Percentiles rank a stretch among this genome's conserved stretches.
phyloP scores from a whole-genome alignment of 1,140 invertebrate genomes.

The Protaetia brevitarsis region DNA sequence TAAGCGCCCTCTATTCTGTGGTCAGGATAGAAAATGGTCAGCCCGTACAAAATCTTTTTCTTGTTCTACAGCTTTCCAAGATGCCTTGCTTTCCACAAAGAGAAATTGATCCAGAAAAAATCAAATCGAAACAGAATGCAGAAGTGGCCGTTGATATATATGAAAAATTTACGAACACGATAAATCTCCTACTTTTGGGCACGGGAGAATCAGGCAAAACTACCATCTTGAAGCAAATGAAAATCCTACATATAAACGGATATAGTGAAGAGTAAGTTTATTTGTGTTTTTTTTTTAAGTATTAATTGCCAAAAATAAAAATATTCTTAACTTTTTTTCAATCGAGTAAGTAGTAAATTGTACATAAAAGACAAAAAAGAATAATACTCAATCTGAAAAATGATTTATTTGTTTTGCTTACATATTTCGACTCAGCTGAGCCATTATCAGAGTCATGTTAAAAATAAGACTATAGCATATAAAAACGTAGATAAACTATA shows the following conservation, averaged over 20 bases:
- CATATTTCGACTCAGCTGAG: too few species aligned
- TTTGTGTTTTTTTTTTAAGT: not conserved
- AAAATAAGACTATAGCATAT: too few species aligned
- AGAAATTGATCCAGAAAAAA: not conserved
- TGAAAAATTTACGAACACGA: constrained; percentile 19
- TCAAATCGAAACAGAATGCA: constrained; percentile 28
- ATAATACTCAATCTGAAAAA: too few species aligned
- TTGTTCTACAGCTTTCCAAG: not conserved
- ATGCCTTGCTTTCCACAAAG: not conserved
- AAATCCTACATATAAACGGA: constrained; percentile 70
- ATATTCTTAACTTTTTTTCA: not conserved
- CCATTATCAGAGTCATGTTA: too few species aligned
- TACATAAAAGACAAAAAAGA: too few species aligned
- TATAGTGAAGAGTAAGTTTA: constrained; percentile 61
- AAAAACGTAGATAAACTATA: too few species aligned
- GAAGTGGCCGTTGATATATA: constrained; percentile 23
- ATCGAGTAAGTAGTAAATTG: not conserved
- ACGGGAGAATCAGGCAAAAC: constrained; percentile 72
- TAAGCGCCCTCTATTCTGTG: too few species aligned
- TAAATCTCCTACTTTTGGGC: constrained; percentile 64
- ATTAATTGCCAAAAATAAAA: not conserved
- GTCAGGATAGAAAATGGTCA: too few species aligned
- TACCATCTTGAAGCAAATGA: constrained; percentile 82
- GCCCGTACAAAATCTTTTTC: too few species aligned
- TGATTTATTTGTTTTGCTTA: too few species aligned